Base-by-base conservation (phyloP, 1,140 invertebrate genomes). In the Drosophila mayri region DNA sequence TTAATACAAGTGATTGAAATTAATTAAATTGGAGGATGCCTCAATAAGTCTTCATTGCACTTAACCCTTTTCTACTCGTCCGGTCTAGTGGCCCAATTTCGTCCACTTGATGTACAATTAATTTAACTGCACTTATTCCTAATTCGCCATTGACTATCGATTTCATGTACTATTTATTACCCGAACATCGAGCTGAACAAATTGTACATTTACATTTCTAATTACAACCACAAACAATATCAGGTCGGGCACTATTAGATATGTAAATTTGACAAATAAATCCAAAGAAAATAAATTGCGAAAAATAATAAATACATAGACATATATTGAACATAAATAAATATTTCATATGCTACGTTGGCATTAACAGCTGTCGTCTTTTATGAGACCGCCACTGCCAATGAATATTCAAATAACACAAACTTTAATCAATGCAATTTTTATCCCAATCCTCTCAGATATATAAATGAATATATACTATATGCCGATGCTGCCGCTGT, bases 321-420 rank as follows among this genome's bases (percentile, higher is more conserved):
- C 5, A 25, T 25, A 76, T 54, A 49, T 49, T 49, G 25, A 11
- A 32, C 47, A 70, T 46, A 66, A 81, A 72, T 54, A 64, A 82
- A 81, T 75, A 64, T 74, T 58, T 65, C 44, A 72, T 72, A 72
- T 74, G 71, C 70, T 62, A 52, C 58, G 62, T 49, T 80, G 25
- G 55, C 79, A 61, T 66, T 55, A 75, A 63, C 78, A 76, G 73
- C 52, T 63, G 49, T 60, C 58, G 52, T 43, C 57, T 62, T 73
- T 73, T 43, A 57, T 70, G 35, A 25, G 9, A 20, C 37, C 38
- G 47, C 64, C 66, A 54, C 37, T 77, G 64, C 74, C 74, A 68
- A 77, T 74, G 71, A 81, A 82, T 76, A 81, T 85, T 77, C 79
- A 58, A 85, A 73, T 76, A 81, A 46, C 66, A 77, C 66, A 85